Conservation (phyloP, 2,888 invertebrate species). For the Rhimphoctona megacephalus region DNA sequence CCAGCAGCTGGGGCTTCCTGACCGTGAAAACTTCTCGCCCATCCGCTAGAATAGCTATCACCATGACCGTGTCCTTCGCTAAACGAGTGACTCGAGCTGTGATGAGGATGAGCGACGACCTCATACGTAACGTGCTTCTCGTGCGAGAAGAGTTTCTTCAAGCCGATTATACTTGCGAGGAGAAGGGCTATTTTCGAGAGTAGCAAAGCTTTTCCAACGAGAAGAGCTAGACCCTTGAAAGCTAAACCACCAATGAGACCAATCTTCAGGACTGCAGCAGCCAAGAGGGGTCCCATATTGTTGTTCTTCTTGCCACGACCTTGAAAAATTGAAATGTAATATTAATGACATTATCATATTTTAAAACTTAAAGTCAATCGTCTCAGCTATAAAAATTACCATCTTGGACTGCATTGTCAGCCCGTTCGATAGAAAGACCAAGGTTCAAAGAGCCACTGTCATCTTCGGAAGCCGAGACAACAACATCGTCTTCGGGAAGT, state of each 20-base stretch:
- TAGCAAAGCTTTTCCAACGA: slow-evolving; percentile 94
- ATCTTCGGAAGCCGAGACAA: slow-evolving; percentile 89
- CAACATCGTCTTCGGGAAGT: slow-evolving; percentile 92
- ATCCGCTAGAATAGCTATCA: slow-evolving; percentile 87
- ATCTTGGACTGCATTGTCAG: slow-evolving; percentile 85
- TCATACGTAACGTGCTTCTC: slow-evolving; percentile 91
- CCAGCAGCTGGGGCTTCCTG: slow-evolving; percentile 82
- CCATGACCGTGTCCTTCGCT: slow-evolving; percentile 83
- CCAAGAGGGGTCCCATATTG: slow-evolving; percentile 90
- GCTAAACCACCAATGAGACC: slow-evolving; percentile 92
- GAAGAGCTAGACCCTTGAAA: slow-evolving; percentile 92
- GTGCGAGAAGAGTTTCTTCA: slow-evolving; percentile 93
- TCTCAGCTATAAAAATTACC: slow-evolving; percentile 75
- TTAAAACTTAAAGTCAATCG: background rate
- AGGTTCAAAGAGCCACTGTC: slow-evolving; percentile 90
- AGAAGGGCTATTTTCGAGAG: slow-evolving; percentile 94
- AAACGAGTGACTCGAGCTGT: slow-evolving; percentile 86
- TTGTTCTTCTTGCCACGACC: slow-evolving; percentile 92
- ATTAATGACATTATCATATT: background rate
- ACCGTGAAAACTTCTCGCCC: slow-evolving; percentile 87
- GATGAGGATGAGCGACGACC: slow-evolving; percentile 90
- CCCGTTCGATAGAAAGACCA: slow-evolving; percentile 90
- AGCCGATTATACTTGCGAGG: slow-evolving; percentile 91
- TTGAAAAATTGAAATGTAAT: slow-evolving; percentile 50
- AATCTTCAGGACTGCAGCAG: slow-evolving; percentile 92